A percentile compares a stretch with the other conserved stretches of the same genome.
Conservation (phyloP, 2,113 vertebrate genomes). For the Rhinolophus sinicus region DNA sequence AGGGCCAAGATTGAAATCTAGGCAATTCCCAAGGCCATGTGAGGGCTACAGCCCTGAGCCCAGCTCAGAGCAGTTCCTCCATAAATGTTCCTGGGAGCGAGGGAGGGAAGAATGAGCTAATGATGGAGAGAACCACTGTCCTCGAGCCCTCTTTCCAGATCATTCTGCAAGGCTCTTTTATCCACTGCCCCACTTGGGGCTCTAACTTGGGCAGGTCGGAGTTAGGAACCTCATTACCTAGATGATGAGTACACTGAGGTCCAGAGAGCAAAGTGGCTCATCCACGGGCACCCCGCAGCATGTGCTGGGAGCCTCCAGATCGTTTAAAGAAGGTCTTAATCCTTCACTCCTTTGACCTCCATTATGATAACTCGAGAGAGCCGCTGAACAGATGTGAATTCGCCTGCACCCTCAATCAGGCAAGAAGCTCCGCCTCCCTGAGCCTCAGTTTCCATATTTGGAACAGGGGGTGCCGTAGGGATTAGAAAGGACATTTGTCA, state of each 20-base stretch:
- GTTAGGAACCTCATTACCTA: background rate
- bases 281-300: background rate
- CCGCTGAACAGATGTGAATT: no score
- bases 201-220: background rate
- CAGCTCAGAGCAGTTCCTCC: background rate
- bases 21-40: no score
- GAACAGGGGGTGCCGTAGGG: background rate
- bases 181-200: background rate
- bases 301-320: background rate
- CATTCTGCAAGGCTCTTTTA: background rate
- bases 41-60: background rate
- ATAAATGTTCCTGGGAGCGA: accelerated
- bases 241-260: background rate
- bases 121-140: accelerated
- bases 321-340: background rate
- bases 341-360: background rate
- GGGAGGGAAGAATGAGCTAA: accelerated
- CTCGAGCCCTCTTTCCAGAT: background rate
- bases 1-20: background rate
- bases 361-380: background rate
- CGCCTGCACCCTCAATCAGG: background rate
- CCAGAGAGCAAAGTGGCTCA: background rate
- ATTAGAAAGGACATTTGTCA: background rate
- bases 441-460: background rate
- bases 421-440: background rate